phyloP scores from a whole-genome alignment of 2,888 invertebrate genomes.

The Blera fallax region DNA sequence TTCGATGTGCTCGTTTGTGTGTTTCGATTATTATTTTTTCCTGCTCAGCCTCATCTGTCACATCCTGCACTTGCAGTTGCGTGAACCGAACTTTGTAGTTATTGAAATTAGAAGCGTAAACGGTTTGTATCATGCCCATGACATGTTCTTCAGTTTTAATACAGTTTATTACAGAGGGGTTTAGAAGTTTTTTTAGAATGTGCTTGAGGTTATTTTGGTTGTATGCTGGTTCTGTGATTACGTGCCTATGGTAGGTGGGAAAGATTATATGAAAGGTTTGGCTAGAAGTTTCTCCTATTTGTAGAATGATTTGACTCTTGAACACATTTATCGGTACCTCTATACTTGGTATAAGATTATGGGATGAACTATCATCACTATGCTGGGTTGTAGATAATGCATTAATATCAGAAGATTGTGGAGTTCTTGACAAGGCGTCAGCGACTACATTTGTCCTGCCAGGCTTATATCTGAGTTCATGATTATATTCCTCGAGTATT shows the following conservation, averaged over 20 bases:
- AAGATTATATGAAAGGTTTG: slow-evolving; percentile 52
- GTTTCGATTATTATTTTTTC: slow-evolving; percentile 21
- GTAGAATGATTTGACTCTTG: not conserved
- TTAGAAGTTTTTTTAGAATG: slow-evolving; percentile 39
- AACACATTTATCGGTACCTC: slow-evolving; percentile 59
- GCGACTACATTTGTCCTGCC: slow-evolving; percentile 75
- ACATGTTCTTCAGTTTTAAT: slow-evolving; percentile 32
- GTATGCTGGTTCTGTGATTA: slow-evolving; percentile 26
- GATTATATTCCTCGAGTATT: slow-evolving; percentile 57
- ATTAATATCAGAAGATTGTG: slow-evolving; percentile 32
- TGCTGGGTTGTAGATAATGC: slow-evolving; percentile 45
- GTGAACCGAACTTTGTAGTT: slow-evolving; percentile 28
- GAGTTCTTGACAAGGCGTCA: slow-evolving; percentile 61
- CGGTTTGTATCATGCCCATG: slow-evolving; percentile 3
- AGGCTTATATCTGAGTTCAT: slow-evolving; percentile 77
- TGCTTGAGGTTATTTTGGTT: slow-evolving; percentile 12
- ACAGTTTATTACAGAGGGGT: slow-evolving; percentile 39
- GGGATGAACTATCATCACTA: slow-evolving; percentile 64
- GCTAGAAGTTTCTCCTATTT: slow-evolving; percentile 20
- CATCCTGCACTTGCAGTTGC: slow-evolving; percentile 20
- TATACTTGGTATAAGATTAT: slow-evolving; percentile 55
- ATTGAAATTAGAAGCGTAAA: slow-evolving; percentile 3
- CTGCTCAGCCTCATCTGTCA: slow-evolving; percentile 3
- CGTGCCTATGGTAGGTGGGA: slow-evolving; percentile 48
- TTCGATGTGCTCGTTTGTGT: slow-evolving; percentile 1